phyloP scores from a whole-genome alignment of 2,113 vertebrate genomes.

The Callochromis pleurospilus region DNA sequence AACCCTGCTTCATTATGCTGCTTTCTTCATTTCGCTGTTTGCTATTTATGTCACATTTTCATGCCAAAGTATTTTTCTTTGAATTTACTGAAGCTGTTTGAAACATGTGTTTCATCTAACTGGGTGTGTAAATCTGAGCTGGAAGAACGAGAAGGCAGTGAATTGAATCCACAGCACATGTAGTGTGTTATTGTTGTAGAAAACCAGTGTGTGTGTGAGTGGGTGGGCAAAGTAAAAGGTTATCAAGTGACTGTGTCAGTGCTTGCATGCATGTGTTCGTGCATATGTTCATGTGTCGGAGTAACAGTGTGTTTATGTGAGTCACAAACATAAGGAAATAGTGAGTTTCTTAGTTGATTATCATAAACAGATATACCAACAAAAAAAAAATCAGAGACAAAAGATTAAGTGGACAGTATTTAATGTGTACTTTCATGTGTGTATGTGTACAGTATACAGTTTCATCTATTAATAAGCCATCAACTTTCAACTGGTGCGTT shows the following conservation, averaged over 20 bases:
- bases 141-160: conserved; percentile 1
- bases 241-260: background rate
- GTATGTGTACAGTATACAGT: conserved; percentile 15
- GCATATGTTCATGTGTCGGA: background rate
- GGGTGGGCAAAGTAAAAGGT: background rate
- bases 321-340: background rate
- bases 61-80: background rate
- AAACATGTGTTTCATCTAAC: background rate
- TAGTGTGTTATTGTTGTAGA: conserved; percentile 1
- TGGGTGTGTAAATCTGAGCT: conserved; percentile 2
- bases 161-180: conserved; percentile 14
- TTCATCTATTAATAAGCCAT: conserved; percentile 22
- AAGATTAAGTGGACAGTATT: background rate
- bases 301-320: background rate
- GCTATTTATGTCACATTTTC: background rate
- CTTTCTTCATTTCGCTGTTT: background rate
- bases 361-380: background rate
- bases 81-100: background rate
- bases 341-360: background rate
- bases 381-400: background rate
- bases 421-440: background rate
- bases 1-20: background rate
- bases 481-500: conserved; percentile 26
- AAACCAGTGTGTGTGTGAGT: background rate
- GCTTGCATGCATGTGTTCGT: background rate